These are phyloP conservation scores for Cyclina sinensis DNA, from an alignment of 1,140 invertebrate species.

Conservation along the genomic window DNA sequence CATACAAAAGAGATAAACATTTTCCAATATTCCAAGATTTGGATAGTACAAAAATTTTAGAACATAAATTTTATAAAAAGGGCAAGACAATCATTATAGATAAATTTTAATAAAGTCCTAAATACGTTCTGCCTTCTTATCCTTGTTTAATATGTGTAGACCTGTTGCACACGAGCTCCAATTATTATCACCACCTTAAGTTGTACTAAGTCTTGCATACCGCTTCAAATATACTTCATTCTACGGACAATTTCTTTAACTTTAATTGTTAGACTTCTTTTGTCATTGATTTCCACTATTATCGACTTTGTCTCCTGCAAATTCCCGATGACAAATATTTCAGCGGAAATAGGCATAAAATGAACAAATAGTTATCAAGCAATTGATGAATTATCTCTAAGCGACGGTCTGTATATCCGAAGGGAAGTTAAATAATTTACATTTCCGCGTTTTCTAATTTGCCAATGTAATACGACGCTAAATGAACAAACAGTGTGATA, in stretches of 20 bases:
- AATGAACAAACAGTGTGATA: neutral
- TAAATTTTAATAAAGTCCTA: too few species aligned
- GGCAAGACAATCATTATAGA: too few species aligned
- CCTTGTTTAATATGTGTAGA: too few species aligned
- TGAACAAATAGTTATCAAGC: conserved; percentile 16
- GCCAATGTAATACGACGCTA: neutral
- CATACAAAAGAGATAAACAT: too few species aligned
- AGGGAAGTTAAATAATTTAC: conserved; percentile 4
- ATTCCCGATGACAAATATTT: conserved; percentile 27
- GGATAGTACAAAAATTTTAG: too few species aligned
- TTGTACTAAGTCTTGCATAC: too few species aligned
- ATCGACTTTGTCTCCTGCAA: neutral
- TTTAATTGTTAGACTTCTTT: neutral
- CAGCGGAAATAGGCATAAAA: conserved; percentile 23
- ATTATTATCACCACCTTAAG: too few species aligned
- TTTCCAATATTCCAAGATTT: too few species aligned
- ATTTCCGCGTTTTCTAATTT: conserved; percentile 4
- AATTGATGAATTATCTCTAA: neutral
- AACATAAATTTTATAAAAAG: too few species aligned
- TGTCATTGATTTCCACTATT: neutral
- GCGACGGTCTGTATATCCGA: neutral
- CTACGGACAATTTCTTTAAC: neutral
- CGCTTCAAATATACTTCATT: too few species aligned
- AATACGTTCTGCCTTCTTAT: too few species aligned
- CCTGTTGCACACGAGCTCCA: too few species aligned